A percentile compares a stretch with the other conserved stretches of the same genome.
Conservation (phyloP, 2,888 invertebrate genomes). For the Latheticus oryzae region DNA sequence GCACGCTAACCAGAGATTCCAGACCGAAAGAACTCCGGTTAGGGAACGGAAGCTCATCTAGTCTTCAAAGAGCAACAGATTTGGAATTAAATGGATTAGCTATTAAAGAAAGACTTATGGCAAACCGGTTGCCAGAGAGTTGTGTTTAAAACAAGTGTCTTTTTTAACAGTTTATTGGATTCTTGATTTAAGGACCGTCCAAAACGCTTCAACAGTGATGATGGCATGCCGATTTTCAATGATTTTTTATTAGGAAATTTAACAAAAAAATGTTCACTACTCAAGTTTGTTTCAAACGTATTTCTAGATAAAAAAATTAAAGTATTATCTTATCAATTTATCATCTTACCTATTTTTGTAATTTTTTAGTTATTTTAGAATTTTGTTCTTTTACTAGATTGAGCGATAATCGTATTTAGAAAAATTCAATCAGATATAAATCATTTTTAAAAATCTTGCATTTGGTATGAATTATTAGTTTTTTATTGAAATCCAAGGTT, state of each 20-base stretch:
- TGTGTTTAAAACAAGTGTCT: conserved; percentile 75
- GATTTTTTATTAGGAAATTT: too few relatives aligned
- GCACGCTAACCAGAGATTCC: conserved; percentile 71
- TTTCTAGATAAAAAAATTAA: too few relatives aligned
- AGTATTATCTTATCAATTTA: too few relatives aligned
- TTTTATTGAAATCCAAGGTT: too few relatives aligned
- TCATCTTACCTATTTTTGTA: too few relatives aligned
- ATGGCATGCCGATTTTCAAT: conserved; percentile 14
- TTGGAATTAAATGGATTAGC: conserved; percentile 82
- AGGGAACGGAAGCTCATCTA: conserved; percentile 67
- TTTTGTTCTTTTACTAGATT: background rate
- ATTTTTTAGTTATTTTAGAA: too few relatives aligned
- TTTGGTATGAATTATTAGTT: too few relatives aligned
- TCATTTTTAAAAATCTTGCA: background rate
- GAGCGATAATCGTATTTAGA: background rate
- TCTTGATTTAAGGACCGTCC: conserved; percentile 50
- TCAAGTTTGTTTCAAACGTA: too few relatives aligned
- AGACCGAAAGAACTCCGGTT: conserved; percentile 66
- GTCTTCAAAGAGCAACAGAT: conserved; percentile 64
- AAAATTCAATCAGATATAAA: background rate
- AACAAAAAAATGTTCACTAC: too few relatives aligned
- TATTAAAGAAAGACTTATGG: conserved; percentile 88
- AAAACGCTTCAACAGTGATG: conserved; percentile 39
- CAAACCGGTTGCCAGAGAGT: conserved; percentile 88
- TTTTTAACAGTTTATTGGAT: conserved; percentile 15